These are phyloP conservation scores for Netelia inedita DNA, from an alignment of 2,888 invertebrate genomes.

Conservation along the genomic window DNA sequence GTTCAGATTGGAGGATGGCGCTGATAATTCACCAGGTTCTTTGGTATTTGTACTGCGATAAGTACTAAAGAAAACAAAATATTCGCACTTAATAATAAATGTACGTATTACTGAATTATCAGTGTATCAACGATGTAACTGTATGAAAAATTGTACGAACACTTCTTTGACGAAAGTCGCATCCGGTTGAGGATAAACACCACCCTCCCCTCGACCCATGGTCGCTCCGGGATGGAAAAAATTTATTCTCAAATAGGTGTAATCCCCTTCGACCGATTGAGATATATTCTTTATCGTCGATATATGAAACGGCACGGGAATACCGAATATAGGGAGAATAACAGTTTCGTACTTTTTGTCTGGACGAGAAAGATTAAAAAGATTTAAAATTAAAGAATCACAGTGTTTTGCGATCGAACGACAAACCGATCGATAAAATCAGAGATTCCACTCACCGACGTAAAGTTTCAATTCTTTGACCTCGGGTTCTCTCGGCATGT, in stretches of 20 bases:
- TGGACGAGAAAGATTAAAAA: constrained; percentile 82
- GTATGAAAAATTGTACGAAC: constrained; percentile 86
- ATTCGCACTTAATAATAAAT: constrained; percentile 3
- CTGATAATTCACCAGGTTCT: constrained; percentile 97
- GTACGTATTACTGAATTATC: too few species aligned
- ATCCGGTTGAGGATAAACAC: constrained; percentile 96
- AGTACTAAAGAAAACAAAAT: constrained; percentile 88
- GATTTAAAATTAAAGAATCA: constrained; percentile 14
- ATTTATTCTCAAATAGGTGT: constrained; percentile 98
- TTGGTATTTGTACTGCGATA: constrained; percentile 99
- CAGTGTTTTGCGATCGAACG: too few species aligned
- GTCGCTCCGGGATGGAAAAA: constrained; percentile 99
- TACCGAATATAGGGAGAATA: constrained; percentile 98
- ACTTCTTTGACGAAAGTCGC: constrained; percentile 99
- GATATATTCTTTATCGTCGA: constrained; percentile 99
- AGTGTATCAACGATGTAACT: too few species aligned
- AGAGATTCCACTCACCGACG: constrained; percentile 90
- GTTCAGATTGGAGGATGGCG: constrained; percentile 97
- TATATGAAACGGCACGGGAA: constrained; percentile 99
- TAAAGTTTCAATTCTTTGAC: constrained; percentile 97
- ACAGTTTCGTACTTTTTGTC: constrained; percentile 99
- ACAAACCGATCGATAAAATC: neutral
- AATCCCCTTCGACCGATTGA: constrained; percentile 99
- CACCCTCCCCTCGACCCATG: constrained; percentile 97
- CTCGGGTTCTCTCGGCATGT: constrained; percentile 97